phyloP scores from a whole-genome alignment of 2,113 vertebrate species.

The Aptenodytes patagonicus region DNA sequence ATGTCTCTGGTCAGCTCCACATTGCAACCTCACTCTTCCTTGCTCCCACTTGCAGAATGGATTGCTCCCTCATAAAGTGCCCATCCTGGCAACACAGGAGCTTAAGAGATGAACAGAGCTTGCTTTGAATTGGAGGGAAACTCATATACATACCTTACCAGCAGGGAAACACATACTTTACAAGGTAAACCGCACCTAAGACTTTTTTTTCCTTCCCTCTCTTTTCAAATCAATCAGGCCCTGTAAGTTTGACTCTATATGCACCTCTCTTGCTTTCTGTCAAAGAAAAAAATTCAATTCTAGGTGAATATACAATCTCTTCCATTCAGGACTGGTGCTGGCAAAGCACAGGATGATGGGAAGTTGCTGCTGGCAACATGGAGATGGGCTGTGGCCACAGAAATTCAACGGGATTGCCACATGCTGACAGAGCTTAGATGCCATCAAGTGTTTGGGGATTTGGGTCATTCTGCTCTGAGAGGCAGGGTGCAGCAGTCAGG shows the following conservation, averaged over 20 bases:
- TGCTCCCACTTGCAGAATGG: neutral
- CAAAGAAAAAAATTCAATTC: slow-evolving; percentile 11
- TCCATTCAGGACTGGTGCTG: slow-evolving; percentile 55
- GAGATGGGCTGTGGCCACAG: slow-evolving; percentile 13
- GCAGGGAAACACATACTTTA: slow-evolving; percentile 66
- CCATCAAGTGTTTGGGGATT: neutral
- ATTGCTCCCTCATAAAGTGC: slow-evolving; percentile 5
- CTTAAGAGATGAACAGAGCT: slow-evolving; percentile 69
- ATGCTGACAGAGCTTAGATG: neutral
- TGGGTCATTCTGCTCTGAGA: neutral
- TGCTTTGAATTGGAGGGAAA: slow-evolving; percentile 58
- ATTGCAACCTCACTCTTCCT: neutral
- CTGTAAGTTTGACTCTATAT: slow-evolving; percentile 40
- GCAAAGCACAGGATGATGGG: slow-evolving; percentile 1
- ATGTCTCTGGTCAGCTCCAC: neutral
- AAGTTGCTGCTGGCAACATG: slow-evolving; percentile 29
- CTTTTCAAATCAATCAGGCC: slow-evolving; percentile 62
- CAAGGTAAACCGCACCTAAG: slow-evolving; percentile 63
- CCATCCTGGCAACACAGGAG: slow-evolving; percentile 48
- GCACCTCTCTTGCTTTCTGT: slow-evolving; percentile 37
- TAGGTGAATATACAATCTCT: slow-evolving; percentile 65
- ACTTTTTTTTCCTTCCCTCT: slow-evolving; percentile 46
- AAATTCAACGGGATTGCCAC: neutral
- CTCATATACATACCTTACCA: slow-evolving; percentile 58
- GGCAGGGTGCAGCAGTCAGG: neutral